Conservation (phyloP, 2,113 vertebrate species). For the Dicrurus megarhynchus region DNA sequence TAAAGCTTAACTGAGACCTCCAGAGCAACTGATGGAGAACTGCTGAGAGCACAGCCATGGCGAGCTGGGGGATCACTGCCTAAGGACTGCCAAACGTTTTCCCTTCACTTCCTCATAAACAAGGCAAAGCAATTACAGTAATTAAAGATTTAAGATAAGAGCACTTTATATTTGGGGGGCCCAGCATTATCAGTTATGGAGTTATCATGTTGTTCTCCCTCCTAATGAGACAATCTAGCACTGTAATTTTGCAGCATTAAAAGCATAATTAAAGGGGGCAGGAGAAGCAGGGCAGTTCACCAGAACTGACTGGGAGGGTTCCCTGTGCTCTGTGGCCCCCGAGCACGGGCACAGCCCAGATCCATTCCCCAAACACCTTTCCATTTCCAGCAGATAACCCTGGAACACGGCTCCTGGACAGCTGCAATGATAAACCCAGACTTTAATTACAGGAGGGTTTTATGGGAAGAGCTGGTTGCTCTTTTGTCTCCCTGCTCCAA, state of each 20-base stretch:
- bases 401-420: not conserved
- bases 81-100: not conserved
- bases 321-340: not conserved
- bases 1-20: not conserved
- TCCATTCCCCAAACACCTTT: not conserved
- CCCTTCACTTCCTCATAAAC: not conserved
- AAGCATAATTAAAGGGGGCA: not conserved
- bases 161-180: constrained; percentile 34
- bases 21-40: not conserved
- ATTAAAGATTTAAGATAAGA: constrained; percentile 57
- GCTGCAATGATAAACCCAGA: not conserved
- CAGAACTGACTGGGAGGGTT: not conserved
- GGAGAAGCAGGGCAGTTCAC: not conserved
- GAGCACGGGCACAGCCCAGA: not conserved
- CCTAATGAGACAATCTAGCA: constrained; percentile 16
- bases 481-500: not conserved
- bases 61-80: not conserved
- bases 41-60: not conserved
- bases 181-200: not conserved
- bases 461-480: not conserved
- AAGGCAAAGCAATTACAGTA: constrained; percentile 43
- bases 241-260: not conserved
- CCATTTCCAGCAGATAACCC: not conserved
- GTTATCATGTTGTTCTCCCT: not conserved
- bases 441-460: constrained; percentile 5